These are phyloP conservation scores for Unio delphinus DNA, from an alignment of 2,888 invertebrate genomes.

Conservation along the genomic window DNA sequence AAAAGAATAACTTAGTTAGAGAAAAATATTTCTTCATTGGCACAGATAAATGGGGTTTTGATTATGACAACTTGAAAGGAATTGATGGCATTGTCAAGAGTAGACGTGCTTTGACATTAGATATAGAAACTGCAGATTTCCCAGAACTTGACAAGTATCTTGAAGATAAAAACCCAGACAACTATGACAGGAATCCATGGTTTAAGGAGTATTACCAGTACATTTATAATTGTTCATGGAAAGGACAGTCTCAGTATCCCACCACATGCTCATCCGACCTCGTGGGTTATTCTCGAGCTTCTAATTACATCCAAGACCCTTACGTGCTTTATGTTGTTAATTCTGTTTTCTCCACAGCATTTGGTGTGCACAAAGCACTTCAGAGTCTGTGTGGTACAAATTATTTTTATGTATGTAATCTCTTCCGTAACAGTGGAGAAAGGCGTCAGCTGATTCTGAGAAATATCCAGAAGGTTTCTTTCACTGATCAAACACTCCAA, in stretches of 20 bases:
- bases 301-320: conserved; percentile 61
- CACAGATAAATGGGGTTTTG: conserved; percentile 64
- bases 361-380: conserved; percentile 58
- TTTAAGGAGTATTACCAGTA: conserved; percentile 72
- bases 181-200: conserved; percentile 70
- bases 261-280: conserved; percentile 21
- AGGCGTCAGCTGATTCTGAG: conserved; percentile 49
- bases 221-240: conserved; percentile 58
- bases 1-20: conserved; percentile 22
- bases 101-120: conserved; percentile 50
- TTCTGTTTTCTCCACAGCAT: conserved; percentile 64
- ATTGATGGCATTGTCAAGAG: conserved; percentile 26
- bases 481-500: conserved; percentile 60
- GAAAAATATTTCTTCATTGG: conserved; percentile 55
- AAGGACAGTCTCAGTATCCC: conserved; percentile 13
- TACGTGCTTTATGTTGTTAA: conserved; percentile 67
- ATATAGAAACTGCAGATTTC: conserved; percentile 65
- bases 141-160: conserved; percentile 61
- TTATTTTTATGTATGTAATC: conserved; percentile 47
- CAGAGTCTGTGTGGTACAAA: conserved; percentile 36
- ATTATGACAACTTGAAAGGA: conserved; percentile 43
- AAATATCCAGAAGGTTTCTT: conserved; percentile 48
- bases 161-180: conserved; percentile 55
- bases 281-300: conserved; percentile 50
- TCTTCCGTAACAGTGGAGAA: conserved; percentile 55